Evolutionary conservation across 1,140 invertebrate genomes (phyloP), one percentile per base, ranked within the genome.

Genomic region (Zaprionus africanus): DNA sequence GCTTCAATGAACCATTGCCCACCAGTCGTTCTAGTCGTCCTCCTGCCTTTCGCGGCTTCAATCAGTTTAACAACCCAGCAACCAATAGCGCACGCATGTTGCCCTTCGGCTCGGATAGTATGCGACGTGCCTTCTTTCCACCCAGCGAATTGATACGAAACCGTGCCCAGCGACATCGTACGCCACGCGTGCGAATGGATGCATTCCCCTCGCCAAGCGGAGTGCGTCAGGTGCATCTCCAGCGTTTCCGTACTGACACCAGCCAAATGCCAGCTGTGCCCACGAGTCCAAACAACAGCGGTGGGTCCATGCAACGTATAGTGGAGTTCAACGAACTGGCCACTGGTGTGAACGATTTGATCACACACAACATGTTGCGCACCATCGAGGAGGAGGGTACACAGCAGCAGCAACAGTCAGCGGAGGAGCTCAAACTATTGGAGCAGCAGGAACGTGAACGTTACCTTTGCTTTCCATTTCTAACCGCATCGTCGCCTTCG

Each of bases 401-500:
- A 11, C 24, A 24, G 12, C 36, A 36, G 22, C 28, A 76, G 15
- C 49, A 61, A 5, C 67, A 77, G 2, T 15, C 49, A 1, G 9
- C 36, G 31, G 17, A 41, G 36, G 31, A 36, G 19, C 22, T 12
- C 31, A 76, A 71, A 41, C 51, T 71, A n/a, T 9, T 36, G 34
- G 69, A 81, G 0, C 17, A 65, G 0, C 17, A 61, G 28, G 84
- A 87, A 19, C 64, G 65, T 19, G 28, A 71, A 22, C 81, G 85
- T 17, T 90, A 53, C 9, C 79, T 90, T 1, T 90, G 86, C 54
- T 41, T 58, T 26, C 87, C 70, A n/a, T 90, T 82, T 53, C 56
- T 85, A 1, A 9, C 57, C 7, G 17, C 54, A 5, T 4, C 43
- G 1, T 26, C 69, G n/a, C 28, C 0, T 0, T 3, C 24, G 0